Conservation (phyloP, 2,113 vertebrate genomes). For the Colistium nudipinnis region DNA sequence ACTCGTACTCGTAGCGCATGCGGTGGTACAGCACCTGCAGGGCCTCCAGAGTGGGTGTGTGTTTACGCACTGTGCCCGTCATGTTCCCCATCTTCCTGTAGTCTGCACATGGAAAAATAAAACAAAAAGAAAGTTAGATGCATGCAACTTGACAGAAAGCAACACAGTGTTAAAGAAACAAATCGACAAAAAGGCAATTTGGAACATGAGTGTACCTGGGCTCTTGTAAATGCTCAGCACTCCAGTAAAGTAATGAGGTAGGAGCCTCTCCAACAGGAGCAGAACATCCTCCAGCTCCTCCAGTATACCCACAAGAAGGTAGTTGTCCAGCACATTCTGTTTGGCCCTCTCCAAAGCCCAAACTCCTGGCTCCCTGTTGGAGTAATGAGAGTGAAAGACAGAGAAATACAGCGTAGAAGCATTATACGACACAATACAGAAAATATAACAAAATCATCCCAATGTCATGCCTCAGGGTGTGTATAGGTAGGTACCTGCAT, state of each 20-base stretch:
- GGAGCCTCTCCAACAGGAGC: conserved; percentile 95
- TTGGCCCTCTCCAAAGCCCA: conserved; percentile 98
- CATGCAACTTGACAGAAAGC: neutral
- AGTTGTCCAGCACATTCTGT: conserved; percentile 95
- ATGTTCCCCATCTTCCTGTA: conserved; percentile 96
- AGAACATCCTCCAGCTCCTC: conserved; percentile 98
- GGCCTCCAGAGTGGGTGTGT: conserved; percentile 91
- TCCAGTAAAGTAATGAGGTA: conserved; percentile 99
- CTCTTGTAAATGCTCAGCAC: conserved; percentile 97
- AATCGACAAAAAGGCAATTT: neutral
- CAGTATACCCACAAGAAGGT: conserved; percentile 95
- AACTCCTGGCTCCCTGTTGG: conserved; percentile 90
- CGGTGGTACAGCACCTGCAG: conserved; percentile 95
- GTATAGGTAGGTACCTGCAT: conserved; percentile 86
- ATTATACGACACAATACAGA: neutral
- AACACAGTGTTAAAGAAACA: neutral
- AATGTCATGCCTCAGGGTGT: neutral
- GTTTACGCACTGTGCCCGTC: conserved; percentile 96
- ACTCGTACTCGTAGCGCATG: conserved; percentile 96
- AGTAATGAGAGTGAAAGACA: neutral
- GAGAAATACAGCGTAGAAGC: neutral
- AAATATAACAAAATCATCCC: neutral
- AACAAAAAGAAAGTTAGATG: neutral
- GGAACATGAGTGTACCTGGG: conserved; percentile 82
- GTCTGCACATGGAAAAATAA: conserved; percentile 77